phyloP scores from a whole-genome alignment of 92 coral and sea anemone genomes.

The Pocillopora grandis region DNA sequence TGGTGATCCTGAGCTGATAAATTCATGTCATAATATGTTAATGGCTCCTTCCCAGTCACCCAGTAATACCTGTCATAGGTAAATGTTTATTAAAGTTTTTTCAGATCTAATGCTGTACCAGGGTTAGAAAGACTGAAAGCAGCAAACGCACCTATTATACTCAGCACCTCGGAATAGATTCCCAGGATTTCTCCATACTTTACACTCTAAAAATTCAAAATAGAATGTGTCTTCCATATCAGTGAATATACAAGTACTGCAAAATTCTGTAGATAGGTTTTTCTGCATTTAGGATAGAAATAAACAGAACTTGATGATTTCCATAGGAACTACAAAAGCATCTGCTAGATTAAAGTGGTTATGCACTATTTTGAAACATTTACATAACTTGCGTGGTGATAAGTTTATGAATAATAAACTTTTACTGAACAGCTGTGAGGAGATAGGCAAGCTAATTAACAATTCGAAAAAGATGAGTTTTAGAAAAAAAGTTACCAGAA shows the following conservation, averaged over 20 bases:
- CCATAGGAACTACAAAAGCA: no score
- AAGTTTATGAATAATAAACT: no score
- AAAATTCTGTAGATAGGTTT: not conserved
- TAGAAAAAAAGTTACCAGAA: no score
- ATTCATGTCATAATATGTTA: conserved; percentile 96
- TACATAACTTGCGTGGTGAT: no score
- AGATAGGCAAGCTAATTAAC: no score
- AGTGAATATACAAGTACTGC: not conserved
- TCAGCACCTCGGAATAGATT: conserved; percentile 97
- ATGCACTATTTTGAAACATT: no score
- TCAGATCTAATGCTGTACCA: not conserved
- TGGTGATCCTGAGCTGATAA: conserved; percentile 98
- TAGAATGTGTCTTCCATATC: not conserved
- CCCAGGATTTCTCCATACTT: conserved; percentile 99
- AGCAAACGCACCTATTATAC: conserved; percentile 75
- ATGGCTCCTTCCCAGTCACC: conserved; percentile 95
- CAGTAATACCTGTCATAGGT: conserved; percentile 74
- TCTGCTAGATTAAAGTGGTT: no score
- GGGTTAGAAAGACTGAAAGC: not conserved
- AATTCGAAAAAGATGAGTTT: no score
- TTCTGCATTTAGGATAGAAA: no score
- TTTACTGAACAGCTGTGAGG: no score
- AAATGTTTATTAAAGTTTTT: not conserved
- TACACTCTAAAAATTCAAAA: conserved; percentile 67
- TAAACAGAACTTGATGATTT: no score